A percentile compares a stretch with the other conserved stretches of the same genome.
Evolutionary conservation across 2,888 invertebrate genomes (phyloP).

Genomic region (Philhelius pedissequus): DNA sequence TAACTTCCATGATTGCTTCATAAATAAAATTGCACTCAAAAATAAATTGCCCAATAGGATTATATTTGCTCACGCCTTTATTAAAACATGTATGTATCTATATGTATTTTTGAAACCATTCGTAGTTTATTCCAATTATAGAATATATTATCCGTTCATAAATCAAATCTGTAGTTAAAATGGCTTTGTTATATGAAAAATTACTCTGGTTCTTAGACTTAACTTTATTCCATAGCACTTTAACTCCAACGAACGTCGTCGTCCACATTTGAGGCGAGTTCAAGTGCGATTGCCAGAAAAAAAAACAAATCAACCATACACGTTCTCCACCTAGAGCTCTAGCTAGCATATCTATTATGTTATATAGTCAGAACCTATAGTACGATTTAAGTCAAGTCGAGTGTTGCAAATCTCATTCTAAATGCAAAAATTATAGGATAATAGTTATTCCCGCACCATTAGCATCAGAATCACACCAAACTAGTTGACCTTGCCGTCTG

Average conservation of each 20-base stretch:
- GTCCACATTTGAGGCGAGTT: slow-evolving; percentile 25
- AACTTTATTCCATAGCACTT: not conserved
- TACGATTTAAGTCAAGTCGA: not conserved
- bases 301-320: slow-evolving; percentile 6
- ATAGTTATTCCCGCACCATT: not conserved
- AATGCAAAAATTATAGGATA: slow-evolving; percentile 17
- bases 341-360: too few species aligned
- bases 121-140: slow-evolving; percentile 41
- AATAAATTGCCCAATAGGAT: not conserved
- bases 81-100: too few species aligned
- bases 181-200: slow-evolving; percentile 38
- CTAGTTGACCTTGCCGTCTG: slow-evolving; percentile 58
- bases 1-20: too few species aligned
- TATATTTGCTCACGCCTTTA: not conserved
- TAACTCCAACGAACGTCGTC: slow-evolving; percentile 26
- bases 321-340: slow-evolving; percentile 12
- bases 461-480: not conserved
- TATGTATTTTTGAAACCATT: not conserved
- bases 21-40: not conserved
- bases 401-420: slow-evolving; percentile 37
- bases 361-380: not conserved
- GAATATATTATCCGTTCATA: slow-evolving; percentile 7
- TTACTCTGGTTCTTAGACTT: not conserved
- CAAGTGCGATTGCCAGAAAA: slow-evolving; percentile 9
- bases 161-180: slow-evolving; percentile 45